Evolutionary conservation across 64 coral and sea anemone genomes (phyloP), one percentile per base, ranked within the genome.

Genomic region (Actinia equina): DNA sequence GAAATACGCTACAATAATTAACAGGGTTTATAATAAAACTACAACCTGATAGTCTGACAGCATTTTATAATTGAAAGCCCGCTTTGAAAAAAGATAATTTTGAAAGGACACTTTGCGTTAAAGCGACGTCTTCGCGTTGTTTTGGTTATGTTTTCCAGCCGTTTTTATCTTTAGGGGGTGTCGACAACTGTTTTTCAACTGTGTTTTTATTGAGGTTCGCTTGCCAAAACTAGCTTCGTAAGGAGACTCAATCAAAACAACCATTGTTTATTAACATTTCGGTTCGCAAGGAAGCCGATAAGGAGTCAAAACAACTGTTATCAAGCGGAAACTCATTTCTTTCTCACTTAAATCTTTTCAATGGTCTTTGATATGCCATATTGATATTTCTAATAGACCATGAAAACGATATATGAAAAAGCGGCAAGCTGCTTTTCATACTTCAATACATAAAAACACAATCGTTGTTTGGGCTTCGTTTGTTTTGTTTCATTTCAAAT

Each of bases 321-420:
- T 41, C 9, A 74, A 30, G 22, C 22, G 9, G 9, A 74, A 41
- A 74, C 20, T 74, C 12, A 74, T 74, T 74, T 30, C 26, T 30
- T 74, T 74, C 69, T 74, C n/a, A 74, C 69, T 74, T 74, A 74
- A 74, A 74, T 30, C 69, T 74, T 30, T 74, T 74, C 26, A 74
- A 4, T 41, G 13, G 7, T 74, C 25, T 74, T 74, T 74, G 69
- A 74, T 74, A 41, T 30, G 6, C 69, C n/a, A 30, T 10, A 30
- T 15, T 25, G 69, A 74, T 27, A 74, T 30, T 13, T 25, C n/a
- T 27, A 71, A 30, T 30, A 55, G 17, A 11, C 16, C 0, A 64
- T 69, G 30, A 70, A 44, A 65, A 86, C 12, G 84, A 49, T 57
- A 57, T 57, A 12, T 2, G 7, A 54, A 11, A 2, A 16, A 12